Conservation (phyloP, 2,113 vertebrate genomes). For the Emydura subglobosa region DNA sequence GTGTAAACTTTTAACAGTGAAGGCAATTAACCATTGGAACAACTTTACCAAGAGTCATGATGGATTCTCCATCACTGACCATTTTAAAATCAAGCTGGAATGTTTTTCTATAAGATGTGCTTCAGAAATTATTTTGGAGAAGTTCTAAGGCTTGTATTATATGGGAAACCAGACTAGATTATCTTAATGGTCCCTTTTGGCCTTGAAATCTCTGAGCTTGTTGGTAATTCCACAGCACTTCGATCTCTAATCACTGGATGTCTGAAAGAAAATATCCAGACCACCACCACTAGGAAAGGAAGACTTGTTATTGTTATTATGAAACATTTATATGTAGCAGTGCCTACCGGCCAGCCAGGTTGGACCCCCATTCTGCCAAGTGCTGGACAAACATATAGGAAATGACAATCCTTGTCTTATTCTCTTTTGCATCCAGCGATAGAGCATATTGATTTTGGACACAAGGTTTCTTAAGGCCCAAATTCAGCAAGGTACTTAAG, state of each 20-base stretch:
- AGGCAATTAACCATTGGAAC: background rate
- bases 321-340: background rate
- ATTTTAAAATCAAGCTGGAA: background rate
- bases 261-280: background rate
- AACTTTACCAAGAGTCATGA: background rate
- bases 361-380: background rate
- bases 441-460: background rate
- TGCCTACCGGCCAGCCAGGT: background rate
- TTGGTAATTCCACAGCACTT: background rate
- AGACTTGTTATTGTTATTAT: background rate
- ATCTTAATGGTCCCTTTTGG: background rate
- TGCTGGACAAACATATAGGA: background rate
- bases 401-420: background rate
- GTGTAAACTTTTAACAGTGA: background rate
- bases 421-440: background rate
- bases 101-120: background rate
- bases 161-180: background rate
- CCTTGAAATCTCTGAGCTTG: background rate
- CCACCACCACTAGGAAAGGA: background rate
- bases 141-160: background rate
- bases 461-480: fast-evolving
- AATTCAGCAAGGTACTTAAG: background rate
- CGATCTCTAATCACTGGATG: background rate
- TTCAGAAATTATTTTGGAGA: background rate
- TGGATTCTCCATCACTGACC: background rate